Base-by-base conservation (phyloP, 2,888 invertebrate genomes). In the Bombylius discolor region DNA sequence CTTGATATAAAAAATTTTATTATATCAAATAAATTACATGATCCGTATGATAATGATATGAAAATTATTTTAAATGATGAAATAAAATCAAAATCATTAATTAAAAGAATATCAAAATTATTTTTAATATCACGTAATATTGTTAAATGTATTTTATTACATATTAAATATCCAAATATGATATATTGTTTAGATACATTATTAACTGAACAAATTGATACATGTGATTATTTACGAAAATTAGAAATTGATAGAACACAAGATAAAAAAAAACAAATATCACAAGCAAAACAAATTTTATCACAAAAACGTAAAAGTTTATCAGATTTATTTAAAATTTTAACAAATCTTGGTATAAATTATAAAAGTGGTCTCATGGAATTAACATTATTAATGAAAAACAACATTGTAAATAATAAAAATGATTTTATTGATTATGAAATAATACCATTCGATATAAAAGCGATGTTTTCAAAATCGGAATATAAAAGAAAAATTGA, bases 301-400 rank as follows among this genome's bases (percentile, higher is more conserved):
- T 87, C 89, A 65, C 87, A 89, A 66, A 95, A 94, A 70, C 83
- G 89, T 39, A 85, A 89, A 73, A 85, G 87, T 0, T 73, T 97
- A 1, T 81, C 89, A 0, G 92, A 94, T 71, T 77, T 96, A 49
- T 96, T 95, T 70, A 90, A 89, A 69, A 78, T 80, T 33, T 74
- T 98, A 1, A 71, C 80, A 1, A 81, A 80, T 57, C 77, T 88
- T 61, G 92, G 94, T 0, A 70, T 95, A 3, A 92, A 88, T 48
- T 91, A 88, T 67, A 82, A 88, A 59, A 82, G 84, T 1, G 96
- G 96, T 3, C 75, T 88, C 8, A 76, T 85, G 42, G 79, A 83
- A 64, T 62, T 78, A 1, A 76, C 79, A 5, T 68, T 79, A 1
- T 64, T 64, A 5, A 56, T 57, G 0, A 5, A 31, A 8, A 42